Conservation (phyloP, 2,113 vertebrate species). For the Aleadryas rufinucha region DNA sequence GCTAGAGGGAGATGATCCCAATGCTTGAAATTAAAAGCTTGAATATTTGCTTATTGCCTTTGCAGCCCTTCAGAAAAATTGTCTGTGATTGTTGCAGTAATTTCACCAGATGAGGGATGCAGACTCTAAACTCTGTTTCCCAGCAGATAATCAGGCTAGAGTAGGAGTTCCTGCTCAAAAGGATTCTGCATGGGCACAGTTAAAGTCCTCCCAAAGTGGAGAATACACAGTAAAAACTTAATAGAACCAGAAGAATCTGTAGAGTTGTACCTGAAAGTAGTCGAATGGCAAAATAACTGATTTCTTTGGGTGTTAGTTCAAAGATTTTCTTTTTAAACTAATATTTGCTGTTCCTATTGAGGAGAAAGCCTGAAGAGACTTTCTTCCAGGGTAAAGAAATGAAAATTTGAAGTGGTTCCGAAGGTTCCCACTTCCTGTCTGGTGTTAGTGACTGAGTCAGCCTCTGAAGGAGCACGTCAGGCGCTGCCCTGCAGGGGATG, state of each 20-base stretch:
- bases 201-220: not conserved
- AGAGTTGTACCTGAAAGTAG: not conserved
- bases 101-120: not conserved
- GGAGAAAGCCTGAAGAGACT: not conserved
- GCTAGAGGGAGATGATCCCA: not conserved
- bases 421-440: not conserved
- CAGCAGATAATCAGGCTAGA: not conserved
- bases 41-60: not conserved
- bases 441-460: not conserved
- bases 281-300: not conserved
- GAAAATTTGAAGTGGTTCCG: not conserved
- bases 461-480: rapidly evolving
- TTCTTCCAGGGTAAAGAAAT: not conserved
- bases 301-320: not conserved
- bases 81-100: not conserved
- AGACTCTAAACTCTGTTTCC: not conserved
- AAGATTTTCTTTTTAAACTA: not conserved
- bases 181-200: not conserved
- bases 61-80: not conserved
- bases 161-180: not conserved
- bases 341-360: not conserved
- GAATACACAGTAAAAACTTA: not conserved
- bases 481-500: not conserved
- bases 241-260: not conserved
- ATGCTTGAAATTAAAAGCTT: not conserved